Evolutionary conservation across 2,113 vertebrate genomes (phyloP), one percentile per base, ranked within the genome.

Genomic region (Boulengeromyrus knoepffleri): DNA sequence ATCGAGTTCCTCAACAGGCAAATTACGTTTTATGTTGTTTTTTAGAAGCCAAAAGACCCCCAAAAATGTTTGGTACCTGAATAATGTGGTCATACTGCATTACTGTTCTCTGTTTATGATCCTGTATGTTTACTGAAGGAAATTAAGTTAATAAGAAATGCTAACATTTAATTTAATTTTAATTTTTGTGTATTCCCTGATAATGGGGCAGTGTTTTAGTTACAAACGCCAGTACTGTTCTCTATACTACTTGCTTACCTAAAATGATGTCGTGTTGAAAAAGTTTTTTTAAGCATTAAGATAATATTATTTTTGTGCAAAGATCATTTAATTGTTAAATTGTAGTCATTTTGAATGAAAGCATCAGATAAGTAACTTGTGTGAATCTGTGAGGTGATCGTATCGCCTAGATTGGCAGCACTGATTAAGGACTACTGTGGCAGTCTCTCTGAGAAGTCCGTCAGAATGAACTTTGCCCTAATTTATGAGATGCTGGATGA

Each of bases 401-500:
- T 83, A 50, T 87, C 36, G 21, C 2, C 94, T 70, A 98, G 97
- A 92, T 85, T 98, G 24, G 93, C 95, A 0, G 93, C 96, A 15
- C 95, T 98, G 66, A 93, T 97, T 31, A 96, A 96, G 3, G 97
- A 98, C 90, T 98, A 97, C 93, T 98, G 97, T 0, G 97, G 97
- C 47, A 92, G 94, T 36, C 92, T 98, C 62, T 95, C 94, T 0
- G 97, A 98, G 94, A 96, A 95, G 58, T 96, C 96, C 0, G 92
- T 98, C 56, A 94, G 96, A 89, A 95, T 96, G 88, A 98, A 98
- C 88, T 97, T 98, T 24, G 97, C 97, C 2, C 96, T 98, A 10
- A 96, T 98, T 90, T 98, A 98, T 4, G 97, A 98, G 91, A 95
- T 98, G 50, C 94, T 98, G 92, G 97, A 98, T 21, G 97, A 98